These are phyloP conservation scores for Apis cerana DNA, from an alignment of 1,140 invertebrate genomes.

Conservation along the genomic window DNA sequence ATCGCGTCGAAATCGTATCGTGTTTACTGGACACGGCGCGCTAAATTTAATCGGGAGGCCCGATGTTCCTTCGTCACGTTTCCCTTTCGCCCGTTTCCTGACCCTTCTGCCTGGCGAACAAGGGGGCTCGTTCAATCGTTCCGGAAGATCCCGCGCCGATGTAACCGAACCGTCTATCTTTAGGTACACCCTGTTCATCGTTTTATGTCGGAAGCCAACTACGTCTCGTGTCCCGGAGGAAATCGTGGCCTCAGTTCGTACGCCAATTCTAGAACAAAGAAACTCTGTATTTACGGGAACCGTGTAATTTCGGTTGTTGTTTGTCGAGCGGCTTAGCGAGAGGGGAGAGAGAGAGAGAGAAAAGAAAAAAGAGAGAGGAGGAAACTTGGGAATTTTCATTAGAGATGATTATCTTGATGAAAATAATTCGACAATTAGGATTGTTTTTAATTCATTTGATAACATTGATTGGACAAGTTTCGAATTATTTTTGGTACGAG, in stretches of 20 bases:
- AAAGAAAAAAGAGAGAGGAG: too few relatives aligned
- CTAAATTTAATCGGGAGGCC: slow-evolving; percentile 68
- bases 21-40: slow-evolving; percentile 53
- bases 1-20: slow-evolving; percentile 29
- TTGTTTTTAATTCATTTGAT: too few relatives aligned
- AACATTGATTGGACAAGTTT: too few relatives aligned
- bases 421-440: too few relatives aligned
- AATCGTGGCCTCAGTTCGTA: neutral
- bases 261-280: neutral
- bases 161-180: neutral
- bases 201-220: neutral
- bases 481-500: neutral
- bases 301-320: too few relatives aligned
- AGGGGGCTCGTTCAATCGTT: slow-evolving; percentile 51
- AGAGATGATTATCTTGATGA: too few relatives aligned
- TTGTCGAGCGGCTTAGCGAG: too few relatives aligned
- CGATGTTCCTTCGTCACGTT: slow-evolving; percentile 36
- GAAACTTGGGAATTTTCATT: too few relatives aligned
- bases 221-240: too few relatives aligned
- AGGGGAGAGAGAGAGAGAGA: too few relatives aligned
- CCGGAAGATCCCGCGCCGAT: slow-evolving; percentile 40
- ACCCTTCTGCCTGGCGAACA: slow-evolving; percentile 25
- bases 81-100: slow-evolving; percentile 30
- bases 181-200: neutral
- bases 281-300: neutral